These are phyloP conservation scores for Glaucidium brasilianum DNA, from an alignment of 2,113 vertebrate genomes.

Conservation along the genomic window DNA sequence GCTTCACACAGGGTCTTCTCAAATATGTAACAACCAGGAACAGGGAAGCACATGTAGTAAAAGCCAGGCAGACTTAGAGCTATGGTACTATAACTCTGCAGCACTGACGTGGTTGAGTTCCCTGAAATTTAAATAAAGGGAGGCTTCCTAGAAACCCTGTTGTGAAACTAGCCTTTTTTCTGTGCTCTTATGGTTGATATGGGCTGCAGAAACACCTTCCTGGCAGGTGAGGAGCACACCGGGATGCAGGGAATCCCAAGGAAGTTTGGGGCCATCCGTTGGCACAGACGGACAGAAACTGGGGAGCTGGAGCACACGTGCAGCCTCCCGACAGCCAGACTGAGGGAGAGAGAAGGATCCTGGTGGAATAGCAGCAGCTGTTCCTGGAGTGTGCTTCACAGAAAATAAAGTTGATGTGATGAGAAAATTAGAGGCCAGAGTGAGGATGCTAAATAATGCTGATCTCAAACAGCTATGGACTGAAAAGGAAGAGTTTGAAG, in stretches of 20 bases:
- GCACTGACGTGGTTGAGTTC: not conserved
- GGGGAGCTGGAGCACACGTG: not conserved
- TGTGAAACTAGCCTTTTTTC: not conserved
- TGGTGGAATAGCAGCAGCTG: not conserved
- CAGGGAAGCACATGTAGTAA: not conserved
- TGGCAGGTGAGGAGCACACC: not conserved
- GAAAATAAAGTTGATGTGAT: not conserved
- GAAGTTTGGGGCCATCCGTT: not conserved
- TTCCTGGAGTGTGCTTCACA: not conserved
- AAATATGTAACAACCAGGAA: not conserved
- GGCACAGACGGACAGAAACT: not conserved
- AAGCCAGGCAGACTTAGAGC: not conserved
- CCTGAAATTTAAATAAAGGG: not conserved
- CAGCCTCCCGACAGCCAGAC: not conserved
- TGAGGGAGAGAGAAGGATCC: not conserved
- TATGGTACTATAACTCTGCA: not conserved
- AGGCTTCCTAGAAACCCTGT: not conserved
- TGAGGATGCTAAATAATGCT: not conserved
- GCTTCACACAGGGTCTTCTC: not conserved
- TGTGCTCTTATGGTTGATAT: not conserved
- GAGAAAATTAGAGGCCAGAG: not conserved
- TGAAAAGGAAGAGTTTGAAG: not conserved
- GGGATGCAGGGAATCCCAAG: not conserved
- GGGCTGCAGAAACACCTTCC: not conserved
- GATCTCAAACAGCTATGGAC: not conserved